Evolutionary conservation across 2,797 vertebrate genomes (phyloP).

Genomic region (Streptopelia turtur): DNA sequence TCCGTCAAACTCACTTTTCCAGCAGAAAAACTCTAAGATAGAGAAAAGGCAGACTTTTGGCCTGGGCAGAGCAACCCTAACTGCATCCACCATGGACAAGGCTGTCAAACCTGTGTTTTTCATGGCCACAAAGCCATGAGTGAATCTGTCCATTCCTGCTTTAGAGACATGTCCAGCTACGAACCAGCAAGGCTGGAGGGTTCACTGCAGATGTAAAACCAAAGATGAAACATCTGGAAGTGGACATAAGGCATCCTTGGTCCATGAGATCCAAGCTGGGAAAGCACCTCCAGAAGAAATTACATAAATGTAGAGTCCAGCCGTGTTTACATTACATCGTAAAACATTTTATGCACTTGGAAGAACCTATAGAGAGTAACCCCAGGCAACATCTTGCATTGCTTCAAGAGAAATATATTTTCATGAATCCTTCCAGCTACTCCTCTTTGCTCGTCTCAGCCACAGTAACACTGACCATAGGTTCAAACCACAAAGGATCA

Average conservation of each 20-base stretch:
- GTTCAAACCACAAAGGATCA: background rate
- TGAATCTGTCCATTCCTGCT: background rate
- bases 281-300: background rate
- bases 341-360: background rate
- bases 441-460: background rate
- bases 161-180: background rate
- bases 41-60: background rate
- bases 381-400: background rate
- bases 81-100: background rate
- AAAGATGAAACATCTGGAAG: background rate
- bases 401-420: background rate
- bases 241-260: background rate
- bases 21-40: background rate
- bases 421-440: background rate
- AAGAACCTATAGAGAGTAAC: background rate
- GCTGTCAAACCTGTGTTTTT: background rate
- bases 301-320: accelerated
- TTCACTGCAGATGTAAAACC: background rate
- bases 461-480: background rate
- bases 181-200: background rate
- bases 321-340: accelerated
- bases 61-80: background rate
- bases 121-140: background rate
- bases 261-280: background rate
- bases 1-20: background rate